Percentiles rank a stretch among this genome's conserved stretches.
phyloP scores from a whole-genome alignment of 2,888 invertebrate genomes.

The Linnaemya vulpina region DNA sequence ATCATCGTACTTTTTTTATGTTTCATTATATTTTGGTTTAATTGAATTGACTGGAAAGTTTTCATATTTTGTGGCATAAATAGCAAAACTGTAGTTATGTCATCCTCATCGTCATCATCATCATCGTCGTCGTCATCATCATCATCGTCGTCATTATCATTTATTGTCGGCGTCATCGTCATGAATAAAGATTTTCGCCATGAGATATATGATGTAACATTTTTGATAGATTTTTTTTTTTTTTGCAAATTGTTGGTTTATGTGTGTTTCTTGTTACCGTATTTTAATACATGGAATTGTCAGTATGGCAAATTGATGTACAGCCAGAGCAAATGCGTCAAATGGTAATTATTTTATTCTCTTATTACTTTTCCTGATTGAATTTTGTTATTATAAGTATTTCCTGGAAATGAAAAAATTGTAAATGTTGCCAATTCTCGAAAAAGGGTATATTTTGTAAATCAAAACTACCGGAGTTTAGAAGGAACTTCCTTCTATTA shows the following conservation, averaged over 20 bases:
- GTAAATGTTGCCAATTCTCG: too few species aligned
- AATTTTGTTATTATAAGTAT: too few species aligned
- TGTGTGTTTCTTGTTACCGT: too few species aligned
- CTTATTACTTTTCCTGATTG: too few species aligned
- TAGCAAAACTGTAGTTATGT: neutral
- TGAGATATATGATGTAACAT: neutral
- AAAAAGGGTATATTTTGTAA: too few species aligned
- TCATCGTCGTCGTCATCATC: neutral
- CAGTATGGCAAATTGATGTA: constrained; percentile 42
- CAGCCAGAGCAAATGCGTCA: constrained; percentile 51
- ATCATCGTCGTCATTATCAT: constrained; percentile 14
- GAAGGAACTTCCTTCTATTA: too few species aligned
- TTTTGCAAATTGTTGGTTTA: too few species aligned
- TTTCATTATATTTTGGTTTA: constrained; percentile 30
- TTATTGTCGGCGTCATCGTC: constrained; percentile 15
- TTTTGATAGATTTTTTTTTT: neutral
- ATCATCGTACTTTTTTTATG: neutral
- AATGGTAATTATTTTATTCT: neutral
- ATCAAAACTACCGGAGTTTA: too few species aligned
- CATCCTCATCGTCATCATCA: constrained; percentile 17
- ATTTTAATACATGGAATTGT: neutral
- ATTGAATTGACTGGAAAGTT: constrained; percentile 34
- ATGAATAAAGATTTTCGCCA: neutral
- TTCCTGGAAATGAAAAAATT: too few species aligned
- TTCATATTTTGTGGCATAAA: constrained; percentile 23